These are phyloP conservation scores for Tyrophagus putrescentiae DNA, from an alignment of 1,140 invertebrate species.

Conservation along the genomic window DNA sequence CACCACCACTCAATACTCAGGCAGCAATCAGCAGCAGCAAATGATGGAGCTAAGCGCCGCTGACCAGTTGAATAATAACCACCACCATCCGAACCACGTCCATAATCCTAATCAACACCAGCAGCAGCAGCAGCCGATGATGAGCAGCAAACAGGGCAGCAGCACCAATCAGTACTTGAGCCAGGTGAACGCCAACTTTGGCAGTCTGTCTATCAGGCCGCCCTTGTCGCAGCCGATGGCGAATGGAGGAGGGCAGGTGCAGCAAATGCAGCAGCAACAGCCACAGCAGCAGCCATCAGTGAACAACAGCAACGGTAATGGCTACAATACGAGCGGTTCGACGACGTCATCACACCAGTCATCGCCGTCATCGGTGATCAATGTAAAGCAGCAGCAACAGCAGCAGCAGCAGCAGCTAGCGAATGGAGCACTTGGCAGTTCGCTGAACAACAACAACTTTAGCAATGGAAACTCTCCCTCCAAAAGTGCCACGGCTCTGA, in stretches of 20 bases:
- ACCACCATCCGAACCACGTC: neutral
- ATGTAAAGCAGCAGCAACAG: conserved; percentile 25
- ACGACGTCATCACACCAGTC: conserved; percentile 6
- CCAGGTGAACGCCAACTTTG: conserved; percentile 4
- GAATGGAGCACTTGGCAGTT: conserved; percentile 20
- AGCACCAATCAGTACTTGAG: conserved; percentile 16
- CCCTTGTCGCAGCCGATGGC: neutral
- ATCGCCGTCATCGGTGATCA: neutral
- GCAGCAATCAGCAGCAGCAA: neutral
- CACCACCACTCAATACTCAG: neutral
- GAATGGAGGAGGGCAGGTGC: neutral
- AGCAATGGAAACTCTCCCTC: too few relatives aligned
- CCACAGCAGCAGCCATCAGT: neutral
- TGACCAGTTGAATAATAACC: neutral
- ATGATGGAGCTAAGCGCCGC: neutral
- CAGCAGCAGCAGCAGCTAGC: conserved; percentile 23
- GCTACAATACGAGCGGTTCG: neutral
- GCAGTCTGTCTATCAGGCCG: neutral
- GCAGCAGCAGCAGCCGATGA: conserved; percentile 1
- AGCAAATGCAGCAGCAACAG: conserved; percentile 7
- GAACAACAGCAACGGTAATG: neutral
- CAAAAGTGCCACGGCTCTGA: too few relatives aligned
- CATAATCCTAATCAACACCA: conserved; percentile 9
- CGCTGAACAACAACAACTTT: neutral
- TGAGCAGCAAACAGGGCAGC: conserved; percentile 15